These are phyloP conservation scores for Heliocidaris tuberculata DNA, from an alignment of 35 echinoderm and acorn worm species.

Conservation along the genomic window DNA sequence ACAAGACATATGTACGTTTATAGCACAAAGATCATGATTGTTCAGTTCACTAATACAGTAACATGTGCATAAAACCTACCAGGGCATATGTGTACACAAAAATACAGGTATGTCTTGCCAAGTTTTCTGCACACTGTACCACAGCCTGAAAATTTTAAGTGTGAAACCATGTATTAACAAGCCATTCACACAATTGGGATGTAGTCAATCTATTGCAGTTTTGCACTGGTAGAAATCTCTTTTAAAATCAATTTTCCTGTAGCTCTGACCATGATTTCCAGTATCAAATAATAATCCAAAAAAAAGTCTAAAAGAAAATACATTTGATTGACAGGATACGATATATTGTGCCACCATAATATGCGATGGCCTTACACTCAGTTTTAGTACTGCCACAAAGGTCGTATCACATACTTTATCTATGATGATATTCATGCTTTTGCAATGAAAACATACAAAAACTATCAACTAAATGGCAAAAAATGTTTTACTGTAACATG, in stretches of 20 bases:
- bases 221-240: not conserved
- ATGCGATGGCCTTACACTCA: not conserved
- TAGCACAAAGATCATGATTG: not conserved
- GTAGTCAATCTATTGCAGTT: not conserved
- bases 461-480: constrained; percentile 14
- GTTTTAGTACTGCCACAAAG: not conserved
- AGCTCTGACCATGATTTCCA: not conserved
- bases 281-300: not conserved
- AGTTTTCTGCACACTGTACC: not conserved
- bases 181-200: not conserved
- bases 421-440: not conserved
- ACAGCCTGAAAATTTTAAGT: not conserved
- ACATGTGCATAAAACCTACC: not conserved
- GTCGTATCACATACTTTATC: not conserved
- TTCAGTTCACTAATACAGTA: not conserved
- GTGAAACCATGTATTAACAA: not conserved
- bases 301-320: not conserved
- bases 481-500: constrained; percentile 5
- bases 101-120: not conserved
- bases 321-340: not conserved
- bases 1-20: not conserved
- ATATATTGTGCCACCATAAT: not conserved
- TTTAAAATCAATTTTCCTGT: not conserved
- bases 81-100: not conserved
- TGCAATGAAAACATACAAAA: not conserved